Evolutionary conservation across 2,888 invertebrate species (phyloP).

Genomic region (Nomada fabriciana): DNA sequence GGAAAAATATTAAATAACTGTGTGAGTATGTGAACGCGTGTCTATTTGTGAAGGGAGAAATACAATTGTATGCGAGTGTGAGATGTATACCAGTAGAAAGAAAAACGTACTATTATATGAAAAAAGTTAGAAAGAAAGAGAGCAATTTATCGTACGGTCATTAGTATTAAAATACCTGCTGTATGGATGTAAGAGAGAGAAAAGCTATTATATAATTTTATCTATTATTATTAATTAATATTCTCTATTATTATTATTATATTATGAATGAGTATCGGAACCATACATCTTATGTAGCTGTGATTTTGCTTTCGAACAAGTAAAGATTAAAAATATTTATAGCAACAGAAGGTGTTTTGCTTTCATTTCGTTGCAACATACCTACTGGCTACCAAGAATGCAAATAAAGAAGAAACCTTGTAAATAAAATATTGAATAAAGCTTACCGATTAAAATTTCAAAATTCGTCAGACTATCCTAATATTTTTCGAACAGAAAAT

Average conservation of each 20-base stretch:
- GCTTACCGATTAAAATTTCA: not conserved
- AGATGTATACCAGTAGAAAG: slow-evolving; percentile 65
- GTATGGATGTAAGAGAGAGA: slow-evolving; percentile 80
- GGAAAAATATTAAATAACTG: slow-evolving; percentile 33
- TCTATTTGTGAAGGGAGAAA: not conserved
- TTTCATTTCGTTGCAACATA: not conserved
- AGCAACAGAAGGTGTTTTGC: slow-evolving; percentile 72
- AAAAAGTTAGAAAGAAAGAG: slow-evolving; percentile 32
- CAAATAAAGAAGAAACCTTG: not conserved
- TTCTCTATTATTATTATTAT: slow-evolving; percentile 78
- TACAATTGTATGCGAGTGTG: not conserved
- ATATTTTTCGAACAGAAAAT: no score
- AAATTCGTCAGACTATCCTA: no score
- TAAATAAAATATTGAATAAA: not conserved
- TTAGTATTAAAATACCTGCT: slow-evolving; percentile 77
- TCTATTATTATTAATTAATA: slow-evolving; percentile 81
- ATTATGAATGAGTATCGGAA: slow-evolving; percentile 80
- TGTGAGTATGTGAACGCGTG: not conserved
- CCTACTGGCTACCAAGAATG: not conserved
- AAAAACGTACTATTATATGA: slow-evolving; percentile 64
- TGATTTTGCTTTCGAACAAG: slow-evolving; percentile 84
- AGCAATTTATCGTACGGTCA: slow-evolving; percentile 75
- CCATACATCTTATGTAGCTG: slow-evolving; percentile 84
- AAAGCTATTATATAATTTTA: slow-evolving; percentile 83
- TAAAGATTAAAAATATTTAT: slow-evolving; percentile 84